Evolutionary conservation across 2,113 vertebrate species (phyloP).

Genomic region (Acrocephalus arundinaceus): DNA sequence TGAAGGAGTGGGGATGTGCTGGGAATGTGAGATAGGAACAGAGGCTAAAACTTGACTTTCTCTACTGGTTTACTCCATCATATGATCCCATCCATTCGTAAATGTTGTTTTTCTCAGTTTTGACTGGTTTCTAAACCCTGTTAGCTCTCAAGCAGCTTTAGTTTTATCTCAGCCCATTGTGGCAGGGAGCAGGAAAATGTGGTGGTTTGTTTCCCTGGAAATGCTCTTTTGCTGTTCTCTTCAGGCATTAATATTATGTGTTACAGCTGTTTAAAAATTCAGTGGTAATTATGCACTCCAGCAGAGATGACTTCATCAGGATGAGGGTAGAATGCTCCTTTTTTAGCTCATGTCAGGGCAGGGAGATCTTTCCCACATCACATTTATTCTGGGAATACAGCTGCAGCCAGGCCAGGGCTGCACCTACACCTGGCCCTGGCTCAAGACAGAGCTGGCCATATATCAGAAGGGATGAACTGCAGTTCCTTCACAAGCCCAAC

Average conservation of each 20-base stretch:
- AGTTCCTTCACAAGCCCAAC: not conserved
- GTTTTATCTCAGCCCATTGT: not conserved
- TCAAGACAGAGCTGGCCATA: not conserved
- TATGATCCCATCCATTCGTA: not conserved
- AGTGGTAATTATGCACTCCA: conserved; percentile 30
- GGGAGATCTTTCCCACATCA: not conserved
- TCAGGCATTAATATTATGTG: conserved; percentile 36
- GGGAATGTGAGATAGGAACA: not conserved
- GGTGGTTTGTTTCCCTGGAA: conserved; percentile 24
- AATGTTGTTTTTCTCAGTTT: conserved; percentile 15
- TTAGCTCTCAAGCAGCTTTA: not conserved
- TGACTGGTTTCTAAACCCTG: not conserved
- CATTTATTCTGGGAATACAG: not conserved
- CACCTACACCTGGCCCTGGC: not conserved
- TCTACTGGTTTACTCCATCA: not conserved
- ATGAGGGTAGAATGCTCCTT: not conserved
- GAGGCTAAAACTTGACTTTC: not conserved
- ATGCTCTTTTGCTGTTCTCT: conserved; percentile 29
- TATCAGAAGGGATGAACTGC: not conserved
- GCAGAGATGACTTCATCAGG: not conserved
- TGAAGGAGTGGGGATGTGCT: not conserved
- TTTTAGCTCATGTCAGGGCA: not conserved
- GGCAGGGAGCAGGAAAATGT: not conserved
- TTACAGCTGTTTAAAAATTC: conserved; percentile 47
- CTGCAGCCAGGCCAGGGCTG: not conserved